These are phyloP conservation scores for Drosophila pectinifera DNA, from an alignment of 1,140 invertebrate species.

Conservation along the genomic window DNA sequence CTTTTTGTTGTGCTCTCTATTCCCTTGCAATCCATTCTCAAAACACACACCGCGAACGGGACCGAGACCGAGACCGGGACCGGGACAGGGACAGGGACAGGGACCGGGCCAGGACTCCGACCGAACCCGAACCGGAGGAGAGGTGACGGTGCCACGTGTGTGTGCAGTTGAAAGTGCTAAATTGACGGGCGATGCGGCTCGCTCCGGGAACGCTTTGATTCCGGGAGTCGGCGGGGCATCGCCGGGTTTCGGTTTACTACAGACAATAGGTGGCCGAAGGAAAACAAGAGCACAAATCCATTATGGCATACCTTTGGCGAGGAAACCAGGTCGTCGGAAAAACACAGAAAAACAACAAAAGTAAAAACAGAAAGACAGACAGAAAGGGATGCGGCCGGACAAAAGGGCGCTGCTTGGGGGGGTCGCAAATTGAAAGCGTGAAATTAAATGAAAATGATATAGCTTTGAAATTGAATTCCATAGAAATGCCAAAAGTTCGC, in stretches of 20 bases:
- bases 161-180: conserved; percentile 46
- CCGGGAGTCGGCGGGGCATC: conserved; percentile 8
- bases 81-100: no score
- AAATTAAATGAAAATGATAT: conserved; percentile 83
- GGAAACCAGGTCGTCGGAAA: conserved; percentile 4
- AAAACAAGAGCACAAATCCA: conserved; percentile 55
- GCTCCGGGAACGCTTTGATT: conserved; percentile 23
- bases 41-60: conserved; percentile 9
- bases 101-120: no score
- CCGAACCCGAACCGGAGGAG: neutral
- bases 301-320: conserved; percentile 65
- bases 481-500: conserved; percentile 74
- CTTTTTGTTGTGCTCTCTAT: neutral
- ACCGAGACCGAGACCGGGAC: neutral
- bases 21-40: conserved; percentile 14
- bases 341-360: neutral
- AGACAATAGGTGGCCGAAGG: conserved; percentile 59
- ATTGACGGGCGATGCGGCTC: conserved; percentile 45
- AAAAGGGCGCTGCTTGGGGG: conserved; percentile 34
- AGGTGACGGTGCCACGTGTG: conserved; percentile 10
- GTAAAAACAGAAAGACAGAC: neutral
- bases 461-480: conserved; percentile 81
- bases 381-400: conserved; percentile 45
- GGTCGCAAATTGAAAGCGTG: conserved; percentile 75
- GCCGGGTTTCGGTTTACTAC: conserved; percentile 64